These are phyloP conservation scores for Paradoxurus hermaphroditus DNA, from an alignment of 2,113 vertebrate genomes.

Conservation along the genomic window DNA sequence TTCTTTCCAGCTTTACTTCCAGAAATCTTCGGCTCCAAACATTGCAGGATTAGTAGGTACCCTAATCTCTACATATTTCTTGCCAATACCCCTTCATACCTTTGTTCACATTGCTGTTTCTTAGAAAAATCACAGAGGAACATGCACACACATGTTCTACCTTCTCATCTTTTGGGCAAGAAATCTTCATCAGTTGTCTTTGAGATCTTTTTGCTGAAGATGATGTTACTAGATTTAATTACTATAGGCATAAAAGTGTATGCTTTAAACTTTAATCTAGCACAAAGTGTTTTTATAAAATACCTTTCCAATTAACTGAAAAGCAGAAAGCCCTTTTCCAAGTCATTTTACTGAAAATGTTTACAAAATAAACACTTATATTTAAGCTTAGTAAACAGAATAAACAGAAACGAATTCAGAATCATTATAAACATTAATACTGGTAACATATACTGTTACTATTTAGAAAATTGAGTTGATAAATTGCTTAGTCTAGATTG, in stretches of 20 bases:
- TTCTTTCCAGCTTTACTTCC: not conserved
- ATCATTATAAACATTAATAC: not conserved
- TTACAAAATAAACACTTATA: constrained; percentile 28
- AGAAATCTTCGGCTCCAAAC: not conserved
- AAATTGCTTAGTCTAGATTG: not conserved
- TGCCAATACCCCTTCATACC: not conserved
- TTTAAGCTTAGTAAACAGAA: not conserved
- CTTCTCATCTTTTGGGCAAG: not conserved
- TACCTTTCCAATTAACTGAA: constrained; percentile 9
- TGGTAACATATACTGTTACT: not conserved
- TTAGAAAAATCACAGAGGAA: not conserved
- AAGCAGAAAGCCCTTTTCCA: not conserved
- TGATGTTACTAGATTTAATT: not conserved
- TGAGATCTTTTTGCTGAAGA: not conserved
- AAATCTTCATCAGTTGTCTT: not conserved
- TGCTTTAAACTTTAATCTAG: constrained; percentile 11
- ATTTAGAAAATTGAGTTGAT: constrained; percentile 1
- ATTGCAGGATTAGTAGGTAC: not conserved
- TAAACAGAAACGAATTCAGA: constrained; percentile 24
- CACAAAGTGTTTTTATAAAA: not conserved
- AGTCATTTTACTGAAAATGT: constrained; percentile 6
- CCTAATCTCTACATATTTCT: not conserved
- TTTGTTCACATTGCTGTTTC: not conserved
- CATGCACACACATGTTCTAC: not conserved
- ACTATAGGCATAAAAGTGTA: not conserved